Base-by-base conservation (phyloP, 2,113 vertebrate genomes). In the Lanius collurio region DNA sequence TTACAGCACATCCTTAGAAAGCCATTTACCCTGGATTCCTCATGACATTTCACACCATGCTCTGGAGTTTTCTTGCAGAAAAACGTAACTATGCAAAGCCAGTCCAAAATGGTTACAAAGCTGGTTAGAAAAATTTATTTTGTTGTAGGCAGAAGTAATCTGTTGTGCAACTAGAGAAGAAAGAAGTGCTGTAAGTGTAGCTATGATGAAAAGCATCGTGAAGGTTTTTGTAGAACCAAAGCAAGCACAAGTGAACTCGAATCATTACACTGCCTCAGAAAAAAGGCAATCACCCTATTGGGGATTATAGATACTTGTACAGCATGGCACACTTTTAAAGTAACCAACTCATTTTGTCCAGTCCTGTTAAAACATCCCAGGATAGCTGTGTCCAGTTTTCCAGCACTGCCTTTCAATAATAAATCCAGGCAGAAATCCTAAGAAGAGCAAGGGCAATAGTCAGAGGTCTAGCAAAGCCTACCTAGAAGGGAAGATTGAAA, bases 21-120 rank as follows among this genome's bases (percentile, higher is more conserved):
- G 46, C 28, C 10, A 27, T 9, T 31, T 47, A 56, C 18, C 23
- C 44, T 84, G 42, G 23, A 16, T 64, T 80, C 19, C 30, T 39
- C 0, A 0, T 33, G 24, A 7, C 6, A 4, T 57, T 84, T 84
- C 44, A 47, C 17, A 21, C 19, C 26, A 5, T 12, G 13, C 13
- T 78, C 28, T 2, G 1, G 47, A 59, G 28, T 4, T 70, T 64
- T 62, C 37, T 77, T 6, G 1, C 23, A 68, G 39, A 30, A 68
- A 79, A 83, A 46, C 20, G 18, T 17, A 18, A n/a, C 49, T 50
- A 9, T 22, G 33, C 15, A 50, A 52, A 93, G 76, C 1, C 7
- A 21, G 24, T 37, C 31, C 26, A 26, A 94, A 83, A 56, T 17
- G 10, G 15, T 44, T 56, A 26, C 2, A 6, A 81, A 62, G 11